Evolutionary conservation across 1,140 invertebrate genomes (phyloP).

Genomic region (Drosophila sturtevanti): DNA sequence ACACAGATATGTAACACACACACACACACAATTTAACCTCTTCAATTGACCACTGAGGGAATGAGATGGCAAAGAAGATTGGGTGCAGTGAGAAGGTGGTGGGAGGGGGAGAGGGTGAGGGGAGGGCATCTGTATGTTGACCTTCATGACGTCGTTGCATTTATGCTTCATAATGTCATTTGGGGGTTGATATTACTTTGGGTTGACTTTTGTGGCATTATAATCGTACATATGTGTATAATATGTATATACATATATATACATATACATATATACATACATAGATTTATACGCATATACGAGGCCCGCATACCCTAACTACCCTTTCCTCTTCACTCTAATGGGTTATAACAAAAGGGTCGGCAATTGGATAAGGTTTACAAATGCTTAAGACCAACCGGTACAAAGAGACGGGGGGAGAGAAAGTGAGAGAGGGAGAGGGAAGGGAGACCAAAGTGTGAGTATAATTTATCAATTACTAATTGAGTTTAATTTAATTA

Average conservation of each 20-base stretch:
- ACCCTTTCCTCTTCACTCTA: not conserved
- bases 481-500: slow-evolving; percentile 19
- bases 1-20: slow-evolving; percentile 24
- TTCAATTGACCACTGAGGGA: slow-evolving; percentile 61
- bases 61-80: not conserved
- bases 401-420: no score
- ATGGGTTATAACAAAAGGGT: slow-evolving; percentile 3
- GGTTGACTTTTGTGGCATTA: slow-evolving; percentile 11
- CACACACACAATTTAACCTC: slow-evolving; percentile 68
- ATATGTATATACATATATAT: no score
- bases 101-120: not conserved
- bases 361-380: not conserved
- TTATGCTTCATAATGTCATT: slow-evolving; percentile 21
- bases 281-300: not conserved
- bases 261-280: no score
- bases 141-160: slow-evolving; percentile 59
- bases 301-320: slow-evolving; percentile 48
- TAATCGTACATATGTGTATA: not conserved
- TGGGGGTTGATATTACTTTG: slow-evolving; percentile 28
- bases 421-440: not conserved
- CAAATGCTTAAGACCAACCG: not conserved
- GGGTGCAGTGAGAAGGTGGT: not conserved
- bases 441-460: not conserved
- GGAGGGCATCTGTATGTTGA: slow-evolving; percentile 49
- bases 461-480: slow-evolving; percentile 5